A percentile compares a stretch with the other conserved stretches of the same genome.
Evolutionary conservation across 1,140 invertebrate species (phyloP).

Genomic region (Drosophila equinoxialis): DNA sequence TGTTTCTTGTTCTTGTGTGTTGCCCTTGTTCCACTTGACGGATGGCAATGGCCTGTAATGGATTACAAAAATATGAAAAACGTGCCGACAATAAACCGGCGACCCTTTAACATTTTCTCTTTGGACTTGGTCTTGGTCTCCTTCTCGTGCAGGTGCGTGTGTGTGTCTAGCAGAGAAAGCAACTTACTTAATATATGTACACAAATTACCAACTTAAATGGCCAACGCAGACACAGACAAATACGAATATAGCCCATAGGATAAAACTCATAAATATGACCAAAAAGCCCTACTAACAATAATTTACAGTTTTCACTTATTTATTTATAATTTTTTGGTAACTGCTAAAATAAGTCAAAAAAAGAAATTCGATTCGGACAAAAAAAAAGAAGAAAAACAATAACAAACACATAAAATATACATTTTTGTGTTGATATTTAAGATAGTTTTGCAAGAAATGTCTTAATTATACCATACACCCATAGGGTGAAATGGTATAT

Average conservation of each 20-base stretch:
- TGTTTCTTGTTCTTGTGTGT: slow-evolving; percentile 9
- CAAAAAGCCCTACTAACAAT: slow-evolving; percentile 31
- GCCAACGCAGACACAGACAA: slow-evolving; percentile 38
- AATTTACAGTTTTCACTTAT: slow-evolving; percentile 60
- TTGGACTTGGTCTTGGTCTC: background rate
- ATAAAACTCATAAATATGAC: slow-evolving; percentile 47
- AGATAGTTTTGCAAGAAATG: no score
- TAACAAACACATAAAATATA: no score
- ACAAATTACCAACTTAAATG: slow-evolving; percentile 61
- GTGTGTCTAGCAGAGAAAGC: slow-evolving; percentile 13
- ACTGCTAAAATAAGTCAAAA: background rate
- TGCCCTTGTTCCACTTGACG: slow-evolving; percentile 25
- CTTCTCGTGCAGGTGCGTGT: no score
- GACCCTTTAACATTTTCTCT: slow-evolving; percentile 33
- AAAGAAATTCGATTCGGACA: no score
- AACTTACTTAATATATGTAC: slow-evolving; percentile 47
- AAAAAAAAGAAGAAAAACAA: no score
- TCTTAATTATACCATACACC: no score
- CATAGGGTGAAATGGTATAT: no score
- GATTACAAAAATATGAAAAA: slow-evolving; percentile 56
- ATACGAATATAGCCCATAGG: slow-evolving; percentile 34
- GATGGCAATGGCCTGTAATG: slow-evolving; percentile 48
- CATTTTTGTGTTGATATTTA: no score
- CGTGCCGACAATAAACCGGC: slow-evolving; percentile 46
- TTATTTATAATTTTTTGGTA: slow-evolving; percentile 57